A percentile compares a stretch with the other conserved stretches of the same genome.
Conservation (phyloP, 2,113 vertebrate genomes). For the Rynchops niger region DNA sequence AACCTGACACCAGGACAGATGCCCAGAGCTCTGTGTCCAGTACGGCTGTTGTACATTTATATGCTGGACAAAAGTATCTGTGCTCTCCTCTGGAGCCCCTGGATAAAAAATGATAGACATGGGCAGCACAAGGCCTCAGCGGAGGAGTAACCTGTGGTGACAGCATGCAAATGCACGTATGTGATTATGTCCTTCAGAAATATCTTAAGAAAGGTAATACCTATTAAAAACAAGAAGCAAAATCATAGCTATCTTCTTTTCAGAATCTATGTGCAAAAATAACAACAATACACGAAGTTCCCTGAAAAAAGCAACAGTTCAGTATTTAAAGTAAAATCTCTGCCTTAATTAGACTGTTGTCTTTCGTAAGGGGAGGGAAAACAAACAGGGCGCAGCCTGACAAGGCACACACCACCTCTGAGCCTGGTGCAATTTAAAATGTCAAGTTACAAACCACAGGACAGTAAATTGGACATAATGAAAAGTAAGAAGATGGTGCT, state of each 20-base stretch:
- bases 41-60: not conserved
- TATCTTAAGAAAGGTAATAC: not conserved
- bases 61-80: not conserved
- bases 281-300: not conserved
- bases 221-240: not conserved
- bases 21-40: not conserved
- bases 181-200: not conserved
- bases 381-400: not conserved
- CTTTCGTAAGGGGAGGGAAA: not conserved
- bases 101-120: not conserved
- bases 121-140: not conserved
- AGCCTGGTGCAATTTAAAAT: not conserved
- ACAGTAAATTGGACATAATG: not conserved
- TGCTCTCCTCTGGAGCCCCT: not conserved
- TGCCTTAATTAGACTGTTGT: not conserved
- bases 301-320: not conserved
- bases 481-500: not conserved
- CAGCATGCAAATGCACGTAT: fast-evolving
- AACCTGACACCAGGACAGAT: not conserved
- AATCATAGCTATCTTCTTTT: not conserved
- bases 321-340: conserved; percentile 9
- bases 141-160: not conserved
- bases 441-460: not conserved
- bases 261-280: fast-evolving
- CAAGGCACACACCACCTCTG: not conserved